phyloP scores from a whole-genome alignment of 2,888 invertebrate genomes.

The Phrixothrix hirtus region DNA sequence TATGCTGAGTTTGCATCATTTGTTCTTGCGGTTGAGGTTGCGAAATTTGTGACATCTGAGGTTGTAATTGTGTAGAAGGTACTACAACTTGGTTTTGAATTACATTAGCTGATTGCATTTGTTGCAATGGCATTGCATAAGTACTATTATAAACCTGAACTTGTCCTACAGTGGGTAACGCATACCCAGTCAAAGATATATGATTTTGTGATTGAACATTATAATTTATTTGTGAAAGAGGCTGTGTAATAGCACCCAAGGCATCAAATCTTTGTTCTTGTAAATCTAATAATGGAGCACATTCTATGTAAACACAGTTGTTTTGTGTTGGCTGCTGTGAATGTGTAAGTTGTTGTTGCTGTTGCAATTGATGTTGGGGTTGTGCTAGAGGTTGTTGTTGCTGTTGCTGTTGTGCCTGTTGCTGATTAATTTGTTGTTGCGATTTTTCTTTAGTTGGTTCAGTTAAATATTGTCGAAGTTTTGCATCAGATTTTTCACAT shows the following conservation, averaged over 20 bases:
- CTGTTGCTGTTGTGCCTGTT: slow-evolving; percentile 26
- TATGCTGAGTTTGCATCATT: slow-evolving; percentile 26
- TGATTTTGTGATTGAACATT: slow-evolving; percentile 46
- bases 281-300: slow-evolving; percentile 45
- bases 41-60: slow-evolving; percentile 30
- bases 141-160: slow-evolving; percentile 47
- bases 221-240: slow-evolving; percentile 48
- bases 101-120: slow-evolving; percentile 43
- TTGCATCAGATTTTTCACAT: slow-evolving; percentile 57
- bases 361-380: slow-evolving; percentile 23
- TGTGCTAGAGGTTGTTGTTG: slow-evolving; percentile 22
- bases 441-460: slow-evolving; percentile 33
- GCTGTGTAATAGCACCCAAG: slow-evolving; percentile 37
- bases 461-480: slow-evolving; percentile 50
- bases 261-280: slow-evolving; percentile 43
- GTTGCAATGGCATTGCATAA: slow-evolving; percentile 48
- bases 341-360: slow-evolving; percentile 20
- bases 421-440: slow-evolving; percentile 21
- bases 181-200: slow-evolving; percentile 44
- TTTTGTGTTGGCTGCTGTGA: slow-evolving; percentile 35
- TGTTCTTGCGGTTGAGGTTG: slow-evolving; percentile 33
- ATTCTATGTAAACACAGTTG: slow-evolving; percentile 51
- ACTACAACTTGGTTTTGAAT: slow-evolving; percentile 42
- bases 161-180: slow-evolving; percentile 46
- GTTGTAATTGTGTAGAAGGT: slow-evolving; percentile 19